These are phyloP conservation scores for Griposia aprilina DNA, from an alignment of 2,888 invertebrate genomes.

Conservation along the genomic window DNA sequence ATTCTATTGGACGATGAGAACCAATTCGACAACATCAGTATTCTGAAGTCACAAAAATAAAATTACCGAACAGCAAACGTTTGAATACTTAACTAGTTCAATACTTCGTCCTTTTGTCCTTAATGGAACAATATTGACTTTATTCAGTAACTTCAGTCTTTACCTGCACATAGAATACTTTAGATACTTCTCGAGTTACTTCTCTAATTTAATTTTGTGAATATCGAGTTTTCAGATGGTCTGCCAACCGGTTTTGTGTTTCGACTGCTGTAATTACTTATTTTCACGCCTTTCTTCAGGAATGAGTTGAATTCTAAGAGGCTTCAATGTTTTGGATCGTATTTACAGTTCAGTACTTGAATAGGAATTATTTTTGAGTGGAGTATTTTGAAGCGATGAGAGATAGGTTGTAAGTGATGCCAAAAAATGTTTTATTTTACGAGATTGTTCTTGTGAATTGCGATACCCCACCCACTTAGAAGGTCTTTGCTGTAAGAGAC, in stretches of 20 bases:
- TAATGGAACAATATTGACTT: conserved; percentile 59
- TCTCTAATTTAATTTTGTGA: conserved; percentile 52
- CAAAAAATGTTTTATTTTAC: background rate
- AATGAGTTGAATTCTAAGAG: conserved; percentile 46
- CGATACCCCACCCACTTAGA: background rate
- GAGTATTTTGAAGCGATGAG: background rate
- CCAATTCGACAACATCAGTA: conserved; percentile 31
- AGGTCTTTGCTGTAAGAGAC: background rate
- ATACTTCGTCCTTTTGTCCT: conserved; percentile 34
- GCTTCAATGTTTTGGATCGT: conserved; percentile 34
- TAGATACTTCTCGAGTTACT: conserved; percentile 41
- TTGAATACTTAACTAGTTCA: conserved; percentile 60
- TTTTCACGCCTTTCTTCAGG: conserved; percentile 40
- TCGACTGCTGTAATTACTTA: conserved; percentile 56
- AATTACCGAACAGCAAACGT: conserved; percentile 44
- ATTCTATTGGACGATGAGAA: background rate
- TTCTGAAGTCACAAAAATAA: conserved; percentile 45
- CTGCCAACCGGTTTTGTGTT: conserved; percentile 47
- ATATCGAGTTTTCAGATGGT: conserved; percentile 50
- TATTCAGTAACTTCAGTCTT: conserved; percentile 40
- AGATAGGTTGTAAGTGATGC: background rate
- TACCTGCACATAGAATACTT: conserved; percentile 50
- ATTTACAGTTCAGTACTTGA: conserved; percentile 4
- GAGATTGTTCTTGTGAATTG: background rate
- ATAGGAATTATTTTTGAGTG: background rate